phyloP scores from a whole-genome alignment of 1,140 invertebrate genomes.

The Sipha flava region DNA sequence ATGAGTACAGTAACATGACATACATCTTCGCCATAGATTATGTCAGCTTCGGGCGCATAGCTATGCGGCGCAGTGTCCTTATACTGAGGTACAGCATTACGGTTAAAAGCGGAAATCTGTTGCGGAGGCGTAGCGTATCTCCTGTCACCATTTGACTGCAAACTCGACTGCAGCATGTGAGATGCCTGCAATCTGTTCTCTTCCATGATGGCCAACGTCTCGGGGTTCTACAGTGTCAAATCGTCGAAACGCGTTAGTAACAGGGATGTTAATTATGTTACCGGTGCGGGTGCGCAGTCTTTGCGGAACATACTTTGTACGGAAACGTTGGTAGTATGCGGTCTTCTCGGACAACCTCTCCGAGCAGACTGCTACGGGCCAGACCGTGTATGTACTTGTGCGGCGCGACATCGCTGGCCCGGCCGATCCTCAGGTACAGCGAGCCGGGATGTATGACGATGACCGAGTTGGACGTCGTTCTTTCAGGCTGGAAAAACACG shows the following conservation, averaged over 20 bases:
- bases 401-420: constrained; percentile 81
- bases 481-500: not conserved
- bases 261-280: not conserved
- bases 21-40: constrained; percentile 58
- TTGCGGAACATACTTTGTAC: constrained; percentile 41
- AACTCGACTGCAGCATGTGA: constrained; percentile 71
- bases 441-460: constrained; percentile 95
- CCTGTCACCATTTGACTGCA: constrained; percentile 69
- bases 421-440: constrained; percentile 74
- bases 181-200: constrained; percentile 72
- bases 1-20: not conserved
- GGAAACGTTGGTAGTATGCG: constrained; percentile 55
- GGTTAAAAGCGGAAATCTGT: constrained; percentile 76
- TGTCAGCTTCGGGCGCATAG: constrained; percentile 51
- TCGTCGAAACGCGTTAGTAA: no score
- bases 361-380: constrained; percentile 52
- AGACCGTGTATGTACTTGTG: constrained; percentile 78
- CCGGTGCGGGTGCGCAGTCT: not conserved
- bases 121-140: constrained; percentile 76
- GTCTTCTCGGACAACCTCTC: constrained; percentile 51
- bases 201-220: constrained; percentile 65
- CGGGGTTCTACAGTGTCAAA: no score
- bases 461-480: constrained; percentile 46
- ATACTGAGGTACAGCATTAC: not conserved
- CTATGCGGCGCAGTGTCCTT: not conserved